Base-by-base conservation (phyloP, 2,888 invertebrate genomes). In the Phengaris alcon region DNA sequence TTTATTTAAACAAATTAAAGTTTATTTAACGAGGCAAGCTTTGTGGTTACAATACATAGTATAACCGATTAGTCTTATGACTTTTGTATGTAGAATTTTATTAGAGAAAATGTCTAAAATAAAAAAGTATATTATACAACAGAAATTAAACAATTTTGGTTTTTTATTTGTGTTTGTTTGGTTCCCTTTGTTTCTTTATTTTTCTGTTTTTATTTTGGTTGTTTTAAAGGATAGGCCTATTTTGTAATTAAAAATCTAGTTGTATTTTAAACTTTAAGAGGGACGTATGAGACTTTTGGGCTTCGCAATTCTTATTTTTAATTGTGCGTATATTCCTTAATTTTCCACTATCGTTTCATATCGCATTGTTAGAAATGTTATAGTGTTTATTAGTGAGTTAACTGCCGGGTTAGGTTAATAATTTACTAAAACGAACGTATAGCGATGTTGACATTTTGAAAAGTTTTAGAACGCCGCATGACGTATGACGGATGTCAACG, bases 81-180 rank as follows among this genome's bases (percentile, higher is more conserved):
- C 86, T 84, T 87, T 89, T 90, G 89, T 91, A 89, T 84, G 87
- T 91, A 91, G 90, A 86, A 69, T 84, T 88, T 86, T 88, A 88
- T 86, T 90, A 90, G 89, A 87, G 85, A 87, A 3, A 35, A 87
- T 88, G 88, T 88, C 90, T 84, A 86, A 83, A 84, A 85, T 87
- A 87, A 87, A 90, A 88, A 89, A 86, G 87, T 89, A 87, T 87
- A 86, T 87, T 90, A 90, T 91, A 84, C 89, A 89, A 88, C 90
- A 88, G 90, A 89, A 90, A 91, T 90, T 91, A 93, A 93, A 89
- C 85, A 88, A 88, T 70, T 75, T 75, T 89, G 88, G 88, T 89
- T 91, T 89, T 91, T 88, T 87, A 83, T 82, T 79, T 83, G 83
- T 84, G 83, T 79, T 82, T 84, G 82, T 86, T 85, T 82, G 70